Evolutionary conservation across 2,888 invertebrate species (phyloP), one percentile per base, ranked within the genome.

Genomic region (Synergus umbraculus): DNA sequence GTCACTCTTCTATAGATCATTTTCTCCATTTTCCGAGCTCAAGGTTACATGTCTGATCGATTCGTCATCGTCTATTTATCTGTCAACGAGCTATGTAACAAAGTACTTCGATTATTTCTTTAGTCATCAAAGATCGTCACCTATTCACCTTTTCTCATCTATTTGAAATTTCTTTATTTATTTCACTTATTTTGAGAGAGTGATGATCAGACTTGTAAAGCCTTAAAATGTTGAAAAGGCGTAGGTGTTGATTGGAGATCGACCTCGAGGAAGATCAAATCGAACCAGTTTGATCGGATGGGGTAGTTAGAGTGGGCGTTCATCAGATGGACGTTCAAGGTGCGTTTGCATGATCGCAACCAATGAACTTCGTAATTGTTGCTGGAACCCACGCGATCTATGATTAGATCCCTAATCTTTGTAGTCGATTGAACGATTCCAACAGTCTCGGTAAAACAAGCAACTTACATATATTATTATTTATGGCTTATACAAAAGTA

Each of bases 1-100:
- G 95, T 93, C 64, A 41, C 29, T 44, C n/a, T 37, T 15, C 37
- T 66, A 43, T 7, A 43, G 43, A 15, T 67, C 43, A 67, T 46
- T 22, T 18, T 46, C 13, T 44, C 22, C 13, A 44, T 67, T 43
- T 67, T 29, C 29, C 49, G 49, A 69, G 49, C 29, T 69, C 49
- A 54, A 15, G 29, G 29, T 29, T 69, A 49, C 46, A 3, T 5
- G n/a, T 4, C 8, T 9, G 2, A 58, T 58, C 58, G 18, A 58
- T 10, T 58, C 58, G 10, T 22, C 10, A 18, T 8, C 58, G 9
- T 22, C 4, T 8, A 22, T 58, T 58, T 22, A 18, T 22, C 10
- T 58, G 9, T 1, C 22, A 58, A 18, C 7, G 3, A 10, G 58
- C 10, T 58, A 58, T 15, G 10, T 4, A 29, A 29, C 29, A 3